Evolutionary conservation across 2,113 vertebrate species (phyloP), one percentile per base, ranked within the genome.

Genomic region (Rhizomys pruinosus): DNA sequence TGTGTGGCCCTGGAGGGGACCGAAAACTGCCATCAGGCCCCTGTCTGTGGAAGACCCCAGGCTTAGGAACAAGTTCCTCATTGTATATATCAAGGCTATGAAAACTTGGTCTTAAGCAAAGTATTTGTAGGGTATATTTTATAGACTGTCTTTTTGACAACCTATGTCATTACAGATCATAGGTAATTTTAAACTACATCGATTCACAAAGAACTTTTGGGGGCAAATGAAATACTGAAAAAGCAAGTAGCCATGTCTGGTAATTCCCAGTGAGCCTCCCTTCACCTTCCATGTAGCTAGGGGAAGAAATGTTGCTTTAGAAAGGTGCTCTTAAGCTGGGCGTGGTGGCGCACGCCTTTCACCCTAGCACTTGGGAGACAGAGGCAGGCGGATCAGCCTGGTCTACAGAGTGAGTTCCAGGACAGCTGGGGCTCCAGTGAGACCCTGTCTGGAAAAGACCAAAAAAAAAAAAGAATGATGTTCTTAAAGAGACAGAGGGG

Each of bases 21-120:
- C 68, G 87, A 73, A 82, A 77, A 64, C 90, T 19, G 16, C 76
- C 39, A 19, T 15, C 59, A 44, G 80, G 34, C 37, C 20, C 20
- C 22, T 64, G 42, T n/a, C 22, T 64, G 42, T n/a, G 12, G 71
- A 37, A 91, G 61, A 74, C 12, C 12, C 39, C 22, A 44, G 25
- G 2, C 69, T 95, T 79, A 94, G 61, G 15, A 89, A 47, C 34
- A 92, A 69, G 66, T 61, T 66, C 71, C 20, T 85, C 59, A 32
- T 42, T 91, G 82, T 80, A 59, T 86, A 59, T 71, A 78, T 89
- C 4, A 78, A 55, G 89, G 37, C 63, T 78, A 12, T n/a, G 42
- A 80, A 85, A 77, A 76, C 10, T 61, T 23, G 3, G 19, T 68
- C 89, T 84, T 52, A 90, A 23, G 13, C 10, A 77, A 93, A 92